A percentile compares a stretch with the other conserved stretches of the same genome.
These are phyloP conservation scores for Elegia similella DNA, from an alignment of 2,888 invertebrate species.

Conservation along the genomic window DNA sequence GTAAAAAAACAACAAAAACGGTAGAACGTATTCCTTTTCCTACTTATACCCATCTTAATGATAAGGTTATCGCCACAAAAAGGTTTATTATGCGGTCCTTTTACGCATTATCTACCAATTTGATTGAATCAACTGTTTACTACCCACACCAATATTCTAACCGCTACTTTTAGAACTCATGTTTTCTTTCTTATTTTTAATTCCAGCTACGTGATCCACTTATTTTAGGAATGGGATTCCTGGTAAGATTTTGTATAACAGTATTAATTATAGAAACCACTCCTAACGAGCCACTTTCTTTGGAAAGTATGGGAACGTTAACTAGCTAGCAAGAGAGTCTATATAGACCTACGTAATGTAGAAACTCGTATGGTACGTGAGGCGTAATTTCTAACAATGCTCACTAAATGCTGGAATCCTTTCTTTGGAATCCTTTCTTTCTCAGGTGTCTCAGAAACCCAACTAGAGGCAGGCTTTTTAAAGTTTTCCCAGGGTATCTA, in stretches of 20 bases:
- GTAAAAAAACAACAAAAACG: too few species aligned
- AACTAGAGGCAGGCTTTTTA: too few species aligned
- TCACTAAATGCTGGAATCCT: too few species aligned
- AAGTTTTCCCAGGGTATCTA: too few species aligned
- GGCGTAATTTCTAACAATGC: not conserved
- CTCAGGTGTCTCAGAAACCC: too few species aligned
- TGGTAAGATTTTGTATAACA: not conserved
- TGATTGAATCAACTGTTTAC: not conserved
- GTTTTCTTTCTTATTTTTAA: not conserved
- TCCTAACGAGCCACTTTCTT: not conserved
- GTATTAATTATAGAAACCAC: constrained; percentile 1
- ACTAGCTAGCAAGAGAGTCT: not conserved
- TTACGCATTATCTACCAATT: not conserved
- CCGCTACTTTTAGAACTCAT: not conserved
- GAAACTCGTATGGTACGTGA: not conserved
- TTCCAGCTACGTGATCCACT: constrained; percentile 20
- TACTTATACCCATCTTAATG: not conserved
- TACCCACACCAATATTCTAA: not conserved
- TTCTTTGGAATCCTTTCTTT: too few species aligned
- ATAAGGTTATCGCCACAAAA: not conserved
- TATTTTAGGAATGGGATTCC: constrained; percentile 8
- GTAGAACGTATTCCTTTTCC: too few species aligned
- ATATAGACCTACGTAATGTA: not conserved
- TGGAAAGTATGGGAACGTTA: not conserved
- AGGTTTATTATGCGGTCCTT: not conserved